These are phyloP conservation scores for Perdita meconis DNA, from an alignment of 2,888 invertebrate species.

Conservation along the genomic window DNA sequence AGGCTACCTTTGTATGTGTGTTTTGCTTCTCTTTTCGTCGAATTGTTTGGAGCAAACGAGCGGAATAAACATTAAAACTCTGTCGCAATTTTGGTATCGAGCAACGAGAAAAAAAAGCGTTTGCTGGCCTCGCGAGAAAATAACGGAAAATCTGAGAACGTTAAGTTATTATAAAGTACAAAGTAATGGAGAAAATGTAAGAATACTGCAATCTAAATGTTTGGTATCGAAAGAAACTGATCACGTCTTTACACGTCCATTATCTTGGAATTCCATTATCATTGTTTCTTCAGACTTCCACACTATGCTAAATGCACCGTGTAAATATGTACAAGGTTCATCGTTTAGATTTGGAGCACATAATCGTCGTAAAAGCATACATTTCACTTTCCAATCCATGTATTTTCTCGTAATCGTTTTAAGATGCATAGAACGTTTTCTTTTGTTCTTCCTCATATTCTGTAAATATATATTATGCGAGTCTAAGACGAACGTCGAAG, in stretches of 20 bases:
- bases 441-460: no score
- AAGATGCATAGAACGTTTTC: constrained; percentile 23
- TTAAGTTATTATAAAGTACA: constrained; percentile 15
- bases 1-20: no score
- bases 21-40: no score
- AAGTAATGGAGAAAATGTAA: neutral
- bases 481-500: constrained; percentile 16
- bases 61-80: no score
- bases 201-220: neutral
- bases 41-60: no score
- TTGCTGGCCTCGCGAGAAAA: no score
- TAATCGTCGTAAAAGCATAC: constrained; percentile 17
- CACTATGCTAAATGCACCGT: constrained; percentile 34
- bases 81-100: no score
- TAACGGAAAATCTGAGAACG: neutral
- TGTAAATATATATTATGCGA: constrained; percentile 53
- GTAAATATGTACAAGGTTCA: constrained; percentile 50
- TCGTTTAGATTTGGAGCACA: constrained; percentile 31
- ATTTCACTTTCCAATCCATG: constrained; percentile 5
- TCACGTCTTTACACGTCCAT: constrained; percentile 20
- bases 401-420: constrained; percentile 21
- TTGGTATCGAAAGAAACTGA: neutral
- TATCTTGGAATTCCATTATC: constrained; percentile 4
- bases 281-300: constrained; percentile 17
- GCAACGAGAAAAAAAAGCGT: no score